Conservation (phyloP, 2,797 vertebrate genomes). For the Myotis pilosus region DNA sequence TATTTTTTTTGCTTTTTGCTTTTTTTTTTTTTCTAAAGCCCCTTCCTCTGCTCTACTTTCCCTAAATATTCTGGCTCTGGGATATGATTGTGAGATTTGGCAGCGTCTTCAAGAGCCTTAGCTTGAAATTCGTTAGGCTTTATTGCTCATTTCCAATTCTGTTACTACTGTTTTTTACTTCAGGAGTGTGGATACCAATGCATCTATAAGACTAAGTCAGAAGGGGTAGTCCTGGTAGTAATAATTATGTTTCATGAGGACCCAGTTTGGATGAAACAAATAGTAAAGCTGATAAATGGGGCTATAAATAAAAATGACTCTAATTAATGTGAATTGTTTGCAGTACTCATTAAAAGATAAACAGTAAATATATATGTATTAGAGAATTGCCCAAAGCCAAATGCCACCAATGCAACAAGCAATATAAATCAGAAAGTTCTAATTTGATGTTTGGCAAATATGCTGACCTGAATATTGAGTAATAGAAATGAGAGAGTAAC, state of each 20-base stretch:
- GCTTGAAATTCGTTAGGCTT: not conserved
- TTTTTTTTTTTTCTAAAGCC: not conserved
- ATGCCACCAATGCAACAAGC: not conserved
- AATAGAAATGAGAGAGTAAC: not conserved
- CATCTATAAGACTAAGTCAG: not conserved
- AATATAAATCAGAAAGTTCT: constrained; percentile 32
- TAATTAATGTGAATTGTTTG: constrained; percentile 53
- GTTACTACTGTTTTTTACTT: not conserved
- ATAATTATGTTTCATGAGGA: not conserved
- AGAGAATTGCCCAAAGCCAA: constrained; percentile 36
- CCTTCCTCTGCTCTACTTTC: not conserved
- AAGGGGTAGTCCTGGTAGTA: not conserved
- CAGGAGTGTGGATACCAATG: not conserved
- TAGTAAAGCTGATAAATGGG: constrained; percentile 45
- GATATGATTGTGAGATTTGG: not conserved
- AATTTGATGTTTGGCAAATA: not conserved
- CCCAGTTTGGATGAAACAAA: not conserved
- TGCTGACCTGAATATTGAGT: not conserved
- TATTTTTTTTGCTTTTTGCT: not conserved
- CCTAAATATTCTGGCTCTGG: not conserved
- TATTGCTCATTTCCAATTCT: not conserved
- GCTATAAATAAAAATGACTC: constrained; percentile 54
- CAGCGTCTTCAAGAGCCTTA: not conserved
- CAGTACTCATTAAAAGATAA: constrained; percentile 41
- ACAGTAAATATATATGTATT: constrained; percentile 18